Evolutionary conservation across 2,113 vertebrate genomes (phyloP).

Genomic region (Manacus vitellinus): DNA sequence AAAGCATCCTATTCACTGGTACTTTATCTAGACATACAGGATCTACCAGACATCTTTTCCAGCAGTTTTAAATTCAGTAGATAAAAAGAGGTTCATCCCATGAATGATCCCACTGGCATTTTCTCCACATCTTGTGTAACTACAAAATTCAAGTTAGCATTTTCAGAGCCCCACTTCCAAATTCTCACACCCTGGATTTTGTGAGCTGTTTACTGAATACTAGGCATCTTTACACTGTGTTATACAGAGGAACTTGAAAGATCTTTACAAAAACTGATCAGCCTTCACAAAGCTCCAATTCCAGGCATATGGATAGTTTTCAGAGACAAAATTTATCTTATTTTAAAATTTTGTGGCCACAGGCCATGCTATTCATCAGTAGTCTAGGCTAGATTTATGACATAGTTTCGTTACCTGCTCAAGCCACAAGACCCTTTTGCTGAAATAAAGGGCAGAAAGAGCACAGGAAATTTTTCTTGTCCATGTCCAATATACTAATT

Average conservation of each 20-base stretch:
- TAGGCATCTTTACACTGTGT: background rate
- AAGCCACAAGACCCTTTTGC: background rate
- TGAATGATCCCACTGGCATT: background rate
- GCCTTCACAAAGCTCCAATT: background rate
- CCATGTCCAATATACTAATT: background rate
- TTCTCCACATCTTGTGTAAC: background rate
- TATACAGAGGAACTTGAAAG: background rate
- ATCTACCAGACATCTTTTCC: background rate
- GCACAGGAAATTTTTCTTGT: background rate
- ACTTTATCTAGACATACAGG: background rate
- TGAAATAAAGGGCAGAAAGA: background rate
- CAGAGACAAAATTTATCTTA: background rate
- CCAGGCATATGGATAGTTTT: background rate
- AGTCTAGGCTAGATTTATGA: background rate
- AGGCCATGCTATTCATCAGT: background rate
- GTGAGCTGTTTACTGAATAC: background rate
- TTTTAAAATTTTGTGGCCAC: background rate
- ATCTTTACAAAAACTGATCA: background rate
- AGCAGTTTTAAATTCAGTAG: background rate
- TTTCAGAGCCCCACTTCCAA: background rate
- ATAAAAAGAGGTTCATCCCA: background rate
- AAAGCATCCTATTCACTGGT: background rate
- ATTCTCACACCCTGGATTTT: background rate
- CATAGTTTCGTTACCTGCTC: background rate
- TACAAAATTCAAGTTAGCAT: background rate